Evolutionary conservation across 2,888 invertebrate genomes (phyloP).

Genomic region (Xestoiulus laeticollis): DNA sequence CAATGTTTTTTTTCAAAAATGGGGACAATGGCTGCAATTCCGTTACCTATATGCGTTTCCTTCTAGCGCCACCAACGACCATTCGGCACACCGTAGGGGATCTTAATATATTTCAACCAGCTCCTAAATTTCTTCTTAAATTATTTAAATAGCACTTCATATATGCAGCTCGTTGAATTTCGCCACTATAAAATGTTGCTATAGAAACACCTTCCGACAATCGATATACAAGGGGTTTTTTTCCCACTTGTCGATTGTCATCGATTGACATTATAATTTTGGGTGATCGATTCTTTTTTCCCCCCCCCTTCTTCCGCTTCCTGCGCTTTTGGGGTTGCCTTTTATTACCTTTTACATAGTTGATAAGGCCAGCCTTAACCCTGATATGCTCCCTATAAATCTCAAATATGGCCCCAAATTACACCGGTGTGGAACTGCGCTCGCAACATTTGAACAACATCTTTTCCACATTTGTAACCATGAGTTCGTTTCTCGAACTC

Average conservation of each 20-base stretch:
- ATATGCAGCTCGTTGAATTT: neutral
- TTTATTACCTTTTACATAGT: conserved; percentile 7
- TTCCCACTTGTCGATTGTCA: conserved; percentile 7
- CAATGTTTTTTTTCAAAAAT: no score
- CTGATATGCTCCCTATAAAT: conserved; percentile 18
- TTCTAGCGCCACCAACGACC: neutral
- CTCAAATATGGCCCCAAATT: neutral
- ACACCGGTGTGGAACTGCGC: neutral
- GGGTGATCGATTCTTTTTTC: conserved; percentile 4
- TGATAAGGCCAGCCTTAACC: conserved; percentile 26
- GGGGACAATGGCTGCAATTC: neutral
- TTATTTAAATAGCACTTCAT: conserved; percentile 19
- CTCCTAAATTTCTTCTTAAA: neutral
- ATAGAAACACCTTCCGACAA: conserved; percentile 26
- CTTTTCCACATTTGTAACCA: conserved; percentile 10
- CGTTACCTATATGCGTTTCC: neutral
- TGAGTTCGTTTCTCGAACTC: neutral
- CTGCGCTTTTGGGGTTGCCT: conserved; percentile 17
- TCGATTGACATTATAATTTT: conserved; percentile 18
- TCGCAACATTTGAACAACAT: neutral
- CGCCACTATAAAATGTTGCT: conserved; percentile 26
- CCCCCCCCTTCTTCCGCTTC: neutral
- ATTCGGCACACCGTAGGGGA: neutral
- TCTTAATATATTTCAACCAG: neutral
- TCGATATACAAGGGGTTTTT: conserved; percentile 1